Evolutionary conservation across 2,113 vertebrate genomes (phyloP), one percentile per base, ranked within the genome.

Genomic region (Ardeotis arabs): DNA sequence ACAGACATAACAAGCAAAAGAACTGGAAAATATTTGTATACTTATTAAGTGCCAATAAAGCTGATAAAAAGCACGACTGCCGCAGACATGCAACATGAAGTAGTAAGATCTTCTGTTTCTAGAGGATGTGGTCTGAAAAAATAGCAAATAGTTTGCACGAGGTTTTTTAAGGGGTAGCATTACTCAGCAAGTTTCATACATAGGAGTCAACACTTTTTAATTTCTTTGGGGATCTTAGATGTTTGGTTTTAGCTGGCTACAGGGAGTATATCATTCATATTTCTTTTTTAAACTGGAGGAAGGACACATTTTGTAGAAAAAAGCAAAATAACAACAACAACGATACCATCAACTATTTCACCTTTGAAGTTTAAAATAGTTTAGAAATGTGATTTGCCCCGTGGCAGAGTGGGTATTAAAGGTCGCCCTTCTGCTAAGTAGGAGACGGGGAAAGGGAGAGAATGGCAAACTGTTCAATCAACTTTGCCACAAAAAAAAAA

Each of bases 1-100:
- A 76, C 66, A 96, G 96, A 96, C 96, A 96, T 53, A 85, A 96
- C 76, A 95, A 92, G 41, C 17, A n/a, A 85, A 89, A 92, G 59
- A 63, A 41, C 23, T 67, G 87, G 96, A 91, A 97, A 96, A 93
- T 81, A 59, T 56, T 87, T 92, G 35, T 92, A 4, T 44, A 16
- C 21, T 80, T 89, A 76, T 81, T 79, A 93, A 93, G 86, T 49
- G 52, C 35, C 39, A 86, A 60, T 92, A 84, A 80, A 63, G 39
- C 28, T 78, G 83, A 76, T 87, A 50, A 89, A 1, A 18, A 82
- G 50, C 77, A 92, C 5, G 27, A 59, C 62, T 70, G 37, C 50
- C 50, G 50, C 55, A 93, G 93, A 96, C 84, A 50, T 84, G 80
- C 83, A 96, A 93, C 28, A 47, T 4, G 18, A 53, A 84, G 45